A percentile compares a stretch with the other conserved stretches of the same genome.
Evolutionary conservation across 2,113 vertebrate species (phyloP).

Genomic region (Urocynchramus pylzowi): DNA sequence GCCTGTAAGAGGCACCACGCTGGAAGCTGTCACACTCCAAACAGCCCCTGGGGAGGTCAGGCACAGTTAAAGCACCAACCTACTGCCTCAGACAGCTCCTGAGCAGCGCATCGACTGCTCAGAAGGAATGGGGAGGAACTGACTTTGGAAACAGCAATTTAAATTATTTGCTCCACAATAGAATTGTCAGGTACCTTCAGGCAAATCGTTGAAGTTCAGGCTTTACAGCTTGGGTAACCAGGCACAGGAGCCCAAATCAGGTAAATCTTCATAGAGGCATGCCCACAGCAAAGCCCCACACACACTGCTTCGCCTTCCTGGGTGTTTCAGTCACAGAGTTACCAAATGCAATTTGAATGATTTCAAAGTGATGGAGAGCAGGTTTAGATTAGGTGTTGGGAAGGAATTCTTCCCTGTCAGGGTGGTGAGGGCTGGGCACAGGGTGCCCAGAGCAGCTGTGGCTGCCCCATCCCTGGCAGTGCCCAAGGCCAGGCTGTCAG

Average conservation of each 20-base stretch:
- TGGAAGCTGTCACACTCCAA: background rate
- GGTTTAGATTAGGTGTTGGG: background rate
- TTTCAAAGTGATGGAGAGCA: background rate
- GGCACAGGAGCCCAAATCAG: background rate
- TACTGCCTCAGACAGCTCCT: background rate
- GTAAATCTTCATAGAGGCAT: background rate
- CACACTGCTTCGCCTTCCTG: background rate
- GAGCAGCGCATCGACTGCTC: background rate
- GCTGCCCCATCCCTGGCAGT: background rate
- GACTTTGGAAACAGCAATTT: background rate
- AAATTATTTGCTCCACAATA: background rate
- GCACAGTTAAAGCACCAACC: background rate
- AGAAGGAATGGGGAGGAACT: background rate
- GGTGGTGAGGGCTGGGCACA: background rate
- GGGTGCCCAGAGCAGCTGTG: background rate
- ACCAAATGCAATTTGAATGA: background rate
- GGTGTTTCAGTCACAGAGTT: background rate
- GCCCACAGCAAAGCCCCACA: background rate
- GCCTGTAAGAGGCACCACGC: background rate
- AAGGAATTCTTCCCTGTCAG: background rate
- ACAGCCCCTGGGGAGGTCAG: background rate
- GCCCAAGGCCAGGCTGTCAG: background rate
- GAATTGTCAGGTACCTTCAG: background rate
- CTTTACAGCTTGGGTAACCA: background rate
- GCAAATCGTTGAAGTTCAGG: background rate